Evolutionary conservation across 2,797 vertebrate species (phyloP), one percentile per base, ranked within the genome.

Genomic region (Bradypus variegatus): DNA sequence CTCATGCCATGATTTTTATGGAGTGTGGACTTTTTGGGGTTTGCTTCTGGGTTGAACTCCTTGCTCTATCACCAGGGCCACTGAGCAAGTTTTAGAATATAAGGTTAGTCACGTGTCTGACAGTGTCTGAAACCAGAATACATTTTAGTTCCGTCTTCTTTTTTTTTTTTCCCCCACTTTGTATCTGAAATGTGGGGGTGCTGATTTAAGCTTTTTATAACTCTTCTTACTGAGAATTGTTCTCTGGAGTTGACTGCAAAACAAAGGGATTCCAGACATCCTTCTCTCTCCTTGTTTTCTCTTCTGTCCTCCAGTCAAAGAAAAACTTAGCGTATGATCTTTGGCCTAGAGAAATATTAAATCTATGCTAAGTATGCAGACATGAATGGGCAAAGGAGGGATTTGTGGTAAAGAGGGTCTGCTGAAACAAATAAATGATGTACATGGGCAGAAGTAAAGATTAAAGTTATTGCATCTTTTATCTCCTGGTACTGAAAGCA

Each of bases 311-410:
- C 27, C 5, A 93, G 65, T 94, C 69, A 65, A 81, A 96, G 94
- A 45, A 92, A 19, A 78, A 25, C n/a, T 95, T 41, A 2, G 3
- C 31, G 0, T 89, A 3, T 93, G 70, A 95, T 90, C 89, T 80
- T 53, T 76, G 90, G 93, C 92, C 90, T 94, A 86, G 53, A 94
- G 94, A 94, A 97, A 88, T 78, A 86, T 2, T 79, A 95, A 92
- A 80, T 64, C 23, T 92, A 50, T 14, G 1, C 77, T 88, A 96
- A 90, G 83, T 92, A 14, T 92, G 94, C 89, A 91, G 95, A 31
- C 33, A 6, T 76, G 87, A 94, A 94, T 82, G 88, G 94, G 87
- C 92, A 88, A 93, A 88, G 65, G 80, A 76, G 86, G 70, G 80
- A 90, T 67, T 81, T 72, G 92, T 55, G 23, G 77, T 41, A 45